Evolutionary conservation across 1,140 invertebrate genomes (phyloP), one percentile per base, ranked within the genome.

Genomic region (Phymorhynchus buccinoides): DNA sequence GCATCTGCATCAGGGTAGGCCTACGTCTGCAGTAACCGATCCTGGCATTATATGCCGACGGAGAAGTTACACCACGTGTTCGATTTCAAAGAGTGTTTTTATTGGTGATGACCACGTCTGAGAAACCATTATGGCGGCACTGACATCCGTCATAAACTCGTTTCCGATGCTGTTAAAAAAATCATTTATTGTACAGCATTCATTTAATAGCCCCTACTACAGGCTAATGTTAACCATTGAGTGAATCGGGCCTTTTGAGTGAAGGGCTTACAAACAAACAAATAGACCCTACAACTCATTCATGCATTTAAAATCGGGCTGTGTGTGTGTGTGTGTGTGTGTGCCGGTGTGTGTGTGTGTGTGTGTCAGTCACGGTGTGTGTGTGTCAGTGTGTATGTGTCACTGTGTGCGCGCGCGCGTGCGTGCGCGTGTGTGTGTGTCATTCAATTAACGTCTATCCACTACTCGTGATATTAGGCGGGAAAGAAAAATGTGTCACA

Each of bases 251-350:
- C 30, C 22, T 71, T n/a, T 32, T 71, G n/a, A 71, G 30, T 16
- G 66, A 71, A 71, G 7, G 30, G 22, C 30, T 71, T n/a, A 7
- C 14, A 22, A 71, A 30, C 9, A n/a, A 7, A 7, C 7, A 71
- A 71, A 71, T 32, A 9, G 7, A 9, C 22, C 14, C 35, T 75
- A 6, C 4, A 14, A 16, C 35, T 75, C 37, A 18, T 75, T 9
- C 6, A 6, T 75, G 71, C 37, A 35, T 75, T 30, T 75, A 35
- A 37, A 35, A 37, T 30, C 37, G 71, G 32, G 71, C n/a, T 75
- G 71, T 75, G 71, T 75, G 71, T 75, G 71, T 75, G 71, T 75
- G 71, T 75, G 71, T 75, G 71, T 75, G 32, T 37, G 71, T 75
- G 71, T 75, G 32, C 35, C 6, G 6, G 71, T 35, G 71, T 41